phyloP scores from a whole-genome alignment of 2,888 invertebrate species.

The Temnothorax rugatulus region DNA sequence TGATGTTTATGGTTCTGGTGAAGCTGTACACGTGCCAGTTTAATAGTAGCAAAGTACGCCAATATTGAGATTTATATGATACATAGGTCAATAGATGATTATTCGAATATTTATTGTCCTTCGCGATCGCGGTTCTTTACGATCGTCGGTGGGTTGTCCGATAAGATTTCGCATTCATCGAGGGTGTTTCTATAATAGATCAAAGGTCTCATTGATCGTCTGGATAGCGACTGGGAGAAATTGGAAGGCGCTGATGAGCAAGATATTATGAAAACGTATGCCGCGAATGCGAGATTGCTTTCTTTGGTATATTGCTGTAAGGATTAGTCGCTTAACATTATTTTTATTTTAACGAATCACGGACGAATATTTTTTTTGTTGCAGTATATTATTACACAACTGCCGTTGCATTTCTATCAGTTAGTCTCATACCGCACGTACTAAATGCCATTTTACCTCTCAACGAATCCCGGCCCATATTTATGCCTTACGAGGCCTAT shows the following conservation, averaged over 20 bases:
- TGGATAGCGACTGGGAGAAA: background rate
- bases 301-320: background rate
- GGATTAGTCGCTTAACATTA: background rate
- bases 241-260: conserved; percentile 1
- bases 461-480: conserved; percentile 29
- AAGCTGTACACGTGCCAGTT: background rate
- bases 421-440: background rate
- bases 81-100: background rate
- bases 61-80: background rate
- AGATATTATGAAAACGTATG: conserved; percentile 13
- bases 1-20: background rate
- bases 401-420: background rate
- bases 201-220: background rate
- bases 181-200: background rate
- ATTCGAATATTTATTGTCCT: background rate
- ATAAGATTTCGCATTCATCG: background rate
- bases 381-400: background rate
- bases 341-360: background rate
- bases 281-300: background rate
- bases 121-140: background rate
- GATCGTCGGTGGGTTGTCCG: background rate
- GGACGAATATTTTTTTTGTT: background rate
- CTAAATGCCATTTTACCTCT: conserved; percentile 13
- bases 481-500: background rate
- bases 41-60: background rate